A percentile compares a stretch with the other conserved stretches of the same genome.
Conservation (phyloP, 2,888 invertebrate species). For the Aricia artaxerxes region DNA sequence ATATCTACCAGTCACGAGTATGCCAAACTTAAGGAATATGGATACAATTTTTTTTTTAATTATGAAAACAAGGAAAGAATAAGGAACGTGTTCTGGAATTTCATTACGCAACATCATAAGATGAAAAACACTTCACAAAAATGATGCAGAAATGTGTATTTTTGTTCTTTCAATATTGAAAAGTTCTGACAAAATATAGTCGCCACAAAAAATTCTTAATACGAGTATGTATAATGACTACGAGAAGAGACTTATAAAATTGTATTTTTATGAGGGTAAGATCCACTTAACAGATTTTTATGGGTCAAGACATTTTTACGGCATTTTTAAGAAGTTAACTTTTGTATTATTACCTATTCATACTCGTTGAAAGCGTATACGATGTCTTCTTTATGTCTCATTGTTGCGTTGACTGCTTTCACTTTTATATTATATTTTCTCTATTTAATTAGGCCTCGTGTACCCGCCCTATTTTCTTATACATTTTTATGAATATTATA, state of each 20-base stretch:
- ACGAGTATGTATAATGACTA: slow-evolving; percentile 4
- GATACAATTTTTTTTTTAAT: no score
- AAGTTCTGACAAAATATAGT: not conserved
- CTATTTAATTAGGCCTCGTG: slow-evolving; percentile 15
- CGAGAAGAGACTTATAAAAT: slow-evolving; percentile 3
- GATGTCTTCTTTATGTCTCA: not conserved
- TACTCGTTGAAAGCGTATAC: slow-evolving; percentile 1
- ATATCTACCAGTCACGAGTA: not conserved
- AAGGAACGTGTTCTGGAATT: not conserved
- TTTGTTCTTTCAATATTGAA: not conserved
- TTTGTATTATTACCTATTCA: slow-evolving; percentile 18
- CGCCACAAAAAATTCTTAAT: not conserved
- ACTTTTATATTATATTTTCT: not conserved
- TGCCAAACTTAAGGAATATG: no score
- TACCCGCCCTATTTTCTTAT: not conserved
- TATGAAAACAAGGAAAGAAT: not conserved
- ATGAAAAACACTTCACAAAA: slow-evolving; percentile 7
- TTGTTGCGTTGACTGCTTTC: slow-evolving; percentile 8
- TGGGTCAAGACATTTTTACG: slow-evolving; percentile 24
- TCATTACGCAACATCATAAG: not conserved
- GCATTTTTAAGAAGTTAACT: slow-evolving; percentile 15
- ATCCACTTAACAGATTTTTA: slow-evolving; percentile 29
- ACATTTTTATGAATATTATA: not conserved
- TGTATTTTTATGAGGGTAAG: slow-evolving; percentile 28
- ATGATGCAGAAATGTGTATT: not conserved